Evolutionary conservation across 2,113 vertebrate genomes (phyloP).

Genomic region (Perccottus glenii): DNA sequence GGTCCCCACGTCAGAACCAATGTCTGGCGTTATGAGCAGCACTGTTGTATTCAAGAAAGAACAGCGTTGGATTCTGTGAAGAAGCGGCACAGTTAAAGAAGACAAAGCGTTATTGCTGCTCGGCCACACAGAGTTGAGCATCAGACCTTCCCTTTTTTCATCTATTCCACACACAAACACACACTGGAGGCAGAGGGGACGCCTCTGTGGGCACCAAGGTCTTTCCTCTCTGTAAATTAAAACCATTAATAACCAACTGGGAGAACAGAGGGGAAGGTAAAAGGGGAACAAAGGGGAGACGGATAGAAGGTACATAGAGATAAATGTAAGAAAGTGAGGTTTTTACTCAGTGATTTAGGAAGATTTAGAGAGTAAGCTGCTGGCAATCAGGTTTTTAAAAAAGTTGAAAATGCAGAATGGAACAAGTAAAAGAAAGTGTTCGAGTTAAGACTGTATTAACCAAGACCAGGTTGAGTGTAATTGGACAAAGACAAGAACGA

Average conservation of each 20-base stretch:
- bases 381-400: constrained; percentile 5
- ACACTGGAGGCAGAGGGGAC: constrained; percentile 65
- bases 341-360: constrained; percentile 41
- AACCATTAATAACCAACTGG: constrained; percentile 89
- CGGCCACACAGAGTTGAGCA: constrained; percentile 56
- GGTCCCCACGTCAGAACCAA: too few relatives aligned
- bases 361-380: constrained; percentile 42
- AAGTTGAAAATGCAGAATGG: not conserved
- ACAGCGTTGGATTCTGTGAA: constrained; percentile 62
- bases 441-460: not conserved
- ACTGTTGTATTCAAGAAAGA: too few relatives aligned
- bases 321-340: constrained; percentile 19
- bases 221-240: constrained; percentile 87
- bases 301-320: constrained; percentile 30
- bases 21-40: too few relatives aligned
- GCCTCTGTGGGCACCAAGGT: constrained; percentile 81
- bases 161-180: constrained; percentile 57
- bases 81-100: constrained; percentile 77
- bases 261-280: constrained; percentile 40
- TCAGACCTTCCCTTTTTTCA: constrained; percentile 20
- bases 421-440: not conserved
- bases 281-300: constrained; percentile 29
- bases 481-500: too few relatives aligned
- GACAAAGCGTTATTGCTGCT: constrained; percentile 77
- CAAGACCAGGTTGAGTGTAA: not conserved